Percentiles rank a stretch among this genome's conserved stretches.
Conservation (phyloP, 2,888 invertebrate species). For the Aphrophora alni region DNA sequence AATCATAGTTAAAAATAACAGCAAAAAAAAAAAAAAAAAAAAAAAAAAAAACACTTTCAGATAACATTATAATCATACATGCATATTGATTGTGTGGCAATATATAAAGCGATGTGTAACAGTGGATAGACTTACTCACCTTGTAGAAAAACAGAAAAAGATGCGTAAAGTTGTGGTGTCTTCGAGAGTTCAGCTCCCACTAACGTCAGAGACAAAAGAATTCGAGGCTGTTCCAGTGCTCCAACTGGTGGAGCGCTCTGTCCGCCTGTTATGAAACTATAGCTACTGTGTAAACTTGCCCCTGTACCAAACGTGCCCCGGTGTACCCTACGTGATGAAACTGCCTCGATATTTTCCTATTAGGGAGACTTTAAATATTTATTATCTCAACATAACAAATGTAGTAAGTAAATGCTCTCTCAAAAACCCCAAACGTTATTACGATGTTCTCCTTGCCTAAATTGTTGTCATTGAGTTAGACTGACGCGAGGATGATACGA, state of each 20-base stretch:
- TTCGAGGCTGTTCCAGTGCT: neutral
- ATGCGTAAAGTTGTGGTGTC: neutral
- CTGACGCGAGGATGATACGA: too few relatives aligned
- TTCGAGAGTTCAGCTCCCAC: neutral
- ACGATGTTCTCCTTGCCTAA: too few relatives aligned
- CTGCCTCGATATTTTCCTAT: too few relatives aligned
- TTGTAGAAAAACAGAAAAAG: slow-evolving; percentile 21
- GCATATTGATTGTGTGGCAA: neutral
- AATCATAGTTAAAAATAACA: neutral
- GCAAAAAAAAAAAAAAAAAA: neutral
- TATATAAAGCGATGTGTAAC: neutral
- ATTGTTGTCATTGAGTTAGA: too few relatives aligned
- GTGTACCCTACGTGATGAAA: neutral
- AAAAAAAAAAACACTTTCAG: neutral
- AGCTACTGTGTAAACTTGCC: neutral
- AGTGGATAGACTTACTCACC: slow-evolving; percentile 26
- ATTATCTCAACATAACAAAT: too few relatives aligned
- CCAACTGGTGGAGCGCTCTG: neutral
- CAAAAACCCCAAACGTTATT: too few relatives aligned
- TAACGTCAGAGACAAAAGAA: neutral
- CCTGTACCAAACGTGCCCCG: neutral
- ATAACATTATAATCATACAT: neutral
- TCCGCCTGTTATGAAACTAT: neutral
- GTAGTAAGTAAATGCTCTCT: too few relatives aligned
- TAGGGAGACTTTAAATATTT: too few relatives aligned